Evolutionary conservation across 2,888 invertebrate species (phyloP).

Genomic region (Pteria penguin): DNA sequence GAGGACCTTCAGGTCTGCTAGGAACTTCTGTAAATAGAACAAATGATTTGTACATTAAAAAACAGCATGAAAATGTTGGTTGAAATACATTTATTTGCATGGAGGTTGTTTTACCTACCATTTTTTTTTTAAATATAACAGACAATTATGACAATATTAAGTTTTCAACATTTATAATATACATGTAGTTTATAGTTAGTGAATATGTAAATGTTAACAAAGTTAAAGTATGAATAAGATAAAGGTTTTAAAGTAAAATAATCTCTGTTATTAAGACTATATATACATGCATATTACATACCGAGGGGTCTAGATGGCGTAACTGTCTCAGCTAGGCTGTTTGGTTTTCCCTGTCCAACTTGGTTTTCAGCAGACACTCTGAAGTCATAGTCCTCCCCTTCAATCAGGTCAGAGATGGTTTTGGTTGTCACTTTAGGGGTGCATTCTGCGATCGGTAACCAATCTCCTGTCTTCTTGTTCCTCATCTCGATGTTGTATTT

Average conservation of each 20-base stretch:
- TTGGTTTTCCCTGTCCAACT: slow-evolving; percentile 87
- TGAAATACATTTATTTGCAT: too few species aligned
- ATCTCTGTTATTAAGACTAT: too few species aligned
- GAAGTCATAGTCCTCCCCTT: slow-evolving; percentile 95
- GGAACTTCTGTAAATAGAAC: slow-evolving; percentile 69
- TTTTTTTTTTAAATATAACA: too few species aligned
- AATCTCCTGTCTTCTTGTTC: slow-evolving; percentile 86
- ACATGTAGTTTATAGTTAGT: too few species aligned
- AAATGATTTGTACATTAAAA: too few species aligned
- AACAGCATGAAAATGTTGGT: too few species aligned
- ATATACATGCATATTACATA: slow-evolving; percentile 44
- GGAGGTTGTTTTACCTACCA: too few species aligned
- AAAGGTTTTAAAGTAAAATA: too few species aligned
- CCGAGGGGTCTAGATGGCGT: slow-evolving; percentile 73
- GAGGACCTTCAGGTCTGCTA: slow-evolving; percentile 70
- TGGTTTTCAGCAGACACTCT: slow-evolving; percentile 91
- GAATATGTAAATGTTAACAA: too few species aligned
- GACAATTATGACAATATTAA: too few species aligned
- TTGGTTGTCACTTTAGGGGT: slow-evolving; percentile 48
- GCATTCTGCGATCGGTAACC: slow-evolving; percentile 83
- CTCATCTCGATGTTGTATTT: slow-evolving; percentile 82
- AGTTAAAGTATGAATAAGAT: too few species aligned
- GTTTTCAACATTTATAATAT: too few species aligned
- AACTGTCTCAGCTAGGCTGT: slow-evolving; percentile 81
- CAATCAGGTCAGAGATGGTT: slow-evolving; percentile 83